These are phyloP conservation scores for Leptinotarsa peninsularis DNA, from an alignment of 2,888 invertebrate species.

Conservation along the genomic window DNA sequence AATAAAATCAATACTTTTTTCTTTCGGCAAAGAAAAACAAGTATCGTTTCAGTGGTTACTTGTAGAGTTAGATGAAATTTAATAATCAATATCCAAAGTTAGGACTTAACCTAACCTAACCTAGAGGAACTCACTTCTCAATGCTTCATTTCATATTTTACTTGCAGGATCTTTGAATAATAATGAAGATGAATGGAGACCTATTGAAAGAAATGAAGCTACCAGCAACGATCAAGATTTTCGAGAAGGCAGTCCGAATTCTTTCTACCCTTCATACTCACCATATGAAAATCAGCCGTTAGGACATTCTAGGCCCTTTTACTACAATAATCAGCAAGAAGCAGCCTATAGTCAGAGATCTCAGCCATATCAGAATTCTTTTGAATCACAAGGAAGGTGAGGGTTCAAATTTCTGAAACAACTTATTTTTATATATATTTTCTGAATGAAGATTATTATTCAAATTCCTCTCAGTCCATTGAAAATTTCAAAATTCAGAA, in stretches of 20 bases:
- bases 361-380: conserved; percentile 60
- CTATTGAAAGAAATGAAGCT: conserved; percentile 22
- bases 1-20: no score
- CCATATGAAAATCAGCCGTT: conserved; percentile 69
- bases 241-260: conserved; percentile 66
- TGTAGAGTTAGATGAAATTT: no score
- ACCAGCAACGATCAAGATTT: conserved; percentile 43
- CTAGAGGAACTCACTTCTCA: no score
- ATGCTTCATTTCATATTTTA: not conserved
- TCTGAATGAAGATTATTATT: no score
- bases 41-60: no score
- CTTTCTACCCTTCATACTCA: conserved; percentile 81
- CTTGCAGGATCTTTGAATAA: not conserved
- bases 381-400: conserved; percentile 47
- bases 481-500: no score
- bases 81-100: no score
- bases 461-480: no score
- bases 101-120: no score
- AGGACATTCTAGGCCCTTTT: conserved; percentile 73
- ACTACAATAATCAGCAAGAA: conserved; percentile 69
- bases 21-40: no score
- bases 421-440: not conserved
- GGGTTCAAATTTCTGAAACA: not conserved
- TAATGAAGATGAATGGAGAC: conserved; percentile 5
- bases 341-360: conserved; percentile 74